Evolutionary conservation across 2,113 vertebrate species (phyloP), one percentile per base, ranked within the genome.

Genomic region (Crotalus helleri): DNA sequence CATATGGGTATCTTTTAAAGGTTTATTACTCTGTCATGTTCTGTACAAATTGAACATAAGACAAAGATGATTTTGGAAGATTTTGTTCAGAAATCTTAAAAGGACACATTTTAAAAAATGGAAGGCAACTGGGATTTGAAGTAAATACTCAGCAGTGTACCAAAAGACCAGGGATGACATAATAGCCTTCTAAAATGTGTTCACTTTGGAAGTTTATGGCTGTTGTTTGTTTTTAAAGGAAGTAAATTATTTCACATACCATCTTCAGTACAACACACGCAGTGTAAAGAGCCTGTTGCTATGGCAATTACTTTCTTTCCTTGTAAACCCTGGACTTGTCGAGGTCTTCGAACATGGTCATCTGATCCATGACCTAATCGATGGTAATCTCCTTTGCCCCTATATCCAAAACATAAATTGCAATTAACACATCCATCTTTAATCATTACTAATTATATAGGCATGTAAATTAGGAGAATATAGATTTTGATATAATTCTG

Each of bases 371-470:
- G 99, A 91, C 99, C 99, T 54, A 99, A 96, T 0, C 99, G 98
- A 95, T 99, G 99, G 93, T 99, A 99, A 95, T 99, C 99, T 6
- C 99, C 99, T 97, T 99, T 99, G 49, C 99, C 99, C 99, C 99
- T 99, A 95, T 44, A 97, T 4, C 94, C 9, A 95, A 58, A 93
- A 93, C 6, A n/a, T 55, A 94, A 19, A 3, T 26, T 44, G 44
- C 49, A 69, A 86, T 23, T 44, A 39, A 26, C 19, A 49, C 24
- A 15, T 46, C n/a, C 19, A 13, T 81, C 11, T 13, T 69, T 29
- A 57, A 44, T 19, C 59, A 64, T n/a, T 89, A 13, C 54, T 13
- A n/a, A 57, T 57, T 57, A 33, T 90, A 51, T 44, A 57, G 64
- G 1, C 3, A 55, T 93, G 2, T 74, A 15, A 69, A 69, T 87